Percentiles rank a stretch among this genome's conserved stretches.
Conservation (phyloP, 2,113 vertebrate genomes). For the Leuciscus idus region DNA sequence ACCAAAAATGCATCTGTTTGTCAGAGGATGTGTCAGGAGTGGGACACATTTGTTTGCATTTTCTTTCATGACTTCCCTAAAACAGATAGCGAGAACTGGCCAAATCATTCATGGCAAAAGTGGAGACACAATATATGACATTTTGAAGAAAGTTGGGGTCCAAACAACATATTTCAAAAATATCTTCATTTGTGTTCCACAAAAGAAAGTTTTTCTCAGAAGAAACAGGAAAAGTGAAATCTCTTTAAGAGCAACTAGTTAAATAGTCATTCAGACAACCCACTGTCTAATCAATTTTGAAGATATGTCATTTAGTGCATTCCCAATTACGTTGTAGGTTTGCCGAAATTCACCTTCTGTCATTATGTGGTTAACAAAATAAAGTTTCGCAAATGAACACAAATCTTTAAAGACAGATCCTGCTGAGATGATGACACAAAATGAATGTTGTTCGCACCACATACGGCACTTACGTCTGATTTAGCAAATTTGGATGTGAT, state of each 20-base stretch:
- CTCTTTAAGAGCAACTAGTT: background rate
- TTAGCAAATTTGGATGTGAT: slow-evolving; percentile 31
- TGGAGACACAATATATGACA: background rate
- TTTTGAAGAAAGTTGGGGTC: background rate
- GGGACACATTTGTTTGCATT: too few relatives aligned
- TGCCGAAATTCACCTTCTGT: background rate
- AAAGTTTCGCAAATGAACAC: slow-evolving; percentile 4
- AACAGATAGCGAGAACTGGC: too few relatives aligned
- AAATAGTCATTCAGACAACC: background rate
- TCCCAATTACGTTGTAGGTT: background rate
- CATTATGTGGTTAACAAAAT: background rate
- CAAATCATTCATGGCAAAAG: too few relatives aligned
- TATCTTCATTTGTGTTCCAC: background rate
- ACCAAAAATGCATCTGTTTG: too few relatives aligned
- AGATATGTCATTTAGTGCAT: background rate
- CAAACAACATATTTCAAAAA: background rate
- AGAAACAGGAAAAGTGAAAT: background rate
- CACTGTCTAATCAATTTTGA: background rate
- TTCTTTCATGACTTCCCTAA: too few relatives aligned
- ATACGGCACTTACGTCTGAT: background rate
- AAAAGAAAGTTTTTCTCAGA: background rate
- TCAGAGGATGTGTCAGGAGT: too few relatives aligned
- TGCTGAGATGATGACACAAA: slow-evolving; percentile 31
- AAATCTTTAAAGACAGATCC: slow-evolving; percentile 6
- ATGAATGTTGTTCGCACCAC: slow-evolving; percentile 2